These are phyloP conservation scores for Cataglyphis rosenhaueri DNA, from an alignment of 2,888 invertebrate species.

Conservation along the genomic window DNA sequence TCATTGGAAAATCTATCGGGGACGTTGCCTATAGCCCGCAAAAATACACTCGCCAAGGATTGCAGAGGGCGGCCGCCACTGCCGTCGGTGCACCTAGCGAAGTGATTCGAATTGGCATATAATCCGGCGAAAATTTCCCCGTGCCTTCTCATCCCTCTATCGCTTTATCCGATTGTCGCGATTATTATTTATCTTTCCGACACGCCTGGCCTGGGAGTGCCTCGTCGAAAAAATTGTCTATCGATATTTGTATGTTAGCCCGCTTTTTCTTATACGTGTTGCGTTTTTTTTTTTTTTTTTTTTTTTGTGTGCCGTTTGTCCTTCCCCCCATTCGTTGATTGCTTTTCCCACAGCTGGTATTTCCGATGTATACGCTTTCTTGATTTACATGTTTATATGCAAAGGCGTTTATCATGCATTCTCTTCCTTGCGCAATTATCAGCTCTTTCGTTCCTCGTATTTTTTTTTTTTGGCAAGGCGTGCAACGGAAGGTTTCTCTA, in stretches of 20 bases:
- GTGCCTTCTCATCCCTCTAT: slow-evolving; percentile 13
- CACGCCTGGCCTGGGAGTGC: not conserved
- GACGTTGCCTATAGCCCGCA: slow-evolving; percentile 71
- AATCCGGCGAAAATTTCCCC: slow-evolving; percentile 40
- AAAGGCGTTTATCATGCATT: not conserved
- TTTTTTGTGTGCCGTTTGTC: not conserved
- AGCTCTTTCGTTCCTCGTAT: not conserved
- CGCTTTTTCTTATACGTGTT: slow-evolving; percentile 31
- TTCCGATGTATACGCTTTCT: not conserved
- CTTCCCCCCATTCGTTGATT: slow-evolving; percentile 1
- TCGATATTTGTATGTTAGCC: slow-evolving; percentile 46
- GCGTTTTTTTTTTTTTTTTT: not conserved
- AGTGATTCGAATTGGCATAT: slow-evolving; percentile 63
- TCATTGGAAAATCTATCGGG: slow-evolving; percentile 80
- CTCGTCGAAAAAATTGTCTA: slow-evolving; percentile 10
- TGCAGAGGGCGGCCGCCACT: slow-evolving; percentile 42
- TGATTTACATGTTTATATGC: not conserved
- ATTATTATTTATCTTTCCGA: slow-evolving; percentile 49
- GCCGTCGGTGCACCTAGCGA: slow-evolving; percentile 44
- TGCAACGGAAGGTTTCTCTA: slow-evolving; percentile 81
- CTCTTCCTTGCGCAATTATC: not conserved
- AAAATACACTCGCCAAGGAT: slow-evolving; percentile 69
- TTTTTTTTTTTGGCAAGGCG: not conserved
- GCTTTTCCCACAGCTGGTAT: not conserved
- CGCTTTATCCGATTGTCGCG: slow-evolving; percentile 29